Conservation (phyloP, 2,797 vertebrate species). For the Girardinus metallicus region DNA sequence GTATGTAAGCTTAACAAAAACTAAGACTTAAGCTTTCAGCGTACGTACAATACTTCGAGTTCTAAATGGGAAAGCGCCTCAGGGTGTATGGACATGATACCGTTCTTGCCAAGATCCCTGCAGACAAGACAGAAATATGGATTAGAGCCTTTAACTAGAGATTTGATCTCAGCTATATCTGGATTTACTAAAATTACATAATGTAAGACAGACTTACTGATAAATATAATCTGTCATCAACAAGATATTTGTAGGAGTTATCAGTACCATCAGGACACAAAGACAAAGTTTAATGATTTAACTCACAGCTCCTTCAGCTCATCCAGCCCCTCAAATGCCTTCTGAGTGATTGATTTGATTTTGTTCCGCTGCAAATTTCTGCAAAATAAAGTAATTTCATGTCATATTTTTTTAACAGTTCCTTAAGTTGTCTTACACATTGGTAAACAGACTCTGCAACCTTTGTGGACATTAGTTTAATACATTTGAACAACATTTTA, state of each 20-base stretch:
- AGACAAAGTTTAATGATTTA: constrained; percentile 2
- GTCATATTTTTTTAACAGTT: neutral
- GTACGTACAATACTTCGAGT: constrained; percentile 92
- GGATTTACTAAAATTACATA: constrained; percentile 29
- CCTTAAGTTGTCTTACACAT: neutral
- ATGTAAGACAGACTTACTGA: constrained; percentile 26
- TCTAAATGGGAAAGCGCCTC: constrained; percentile 87
- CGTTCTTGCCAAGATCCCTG: constrained; percentile 93
- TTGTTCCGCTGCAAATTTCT: constrained; percentile 92
- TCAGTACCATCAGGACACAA: neutral
- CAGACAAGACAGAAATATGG: constrained; percentile 51
- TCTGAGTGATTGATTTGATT: constrained; percentile 93
- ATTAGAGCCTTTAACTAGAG: constrained; percentile 37
- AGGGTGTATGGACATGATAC: constrained; percentile 93
- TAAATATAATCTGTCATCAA: constrained; percentile 27
- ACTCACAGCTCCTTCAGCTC: constrained; percentile 92
- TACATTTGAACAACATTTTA: neutral
- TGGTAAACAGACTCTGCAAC: neutral
- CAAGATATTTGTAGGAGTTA: constrained; percentile 8
- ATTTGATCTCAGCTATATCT: constrained; percentile 31
- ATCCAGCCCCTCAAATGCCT: constrained; percentile 90
- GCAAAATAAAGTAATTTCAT: constrained; percentile 48
- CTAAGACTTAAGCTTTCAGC: neutral
- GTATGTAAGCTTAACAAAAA: constrained; percentile 8
- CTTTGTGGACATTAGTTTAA: neutral